phyloP scores from a whole-genome alignment of 53 echinoderm and acorn worm genomes.

The Henricia sp. region DNA sequence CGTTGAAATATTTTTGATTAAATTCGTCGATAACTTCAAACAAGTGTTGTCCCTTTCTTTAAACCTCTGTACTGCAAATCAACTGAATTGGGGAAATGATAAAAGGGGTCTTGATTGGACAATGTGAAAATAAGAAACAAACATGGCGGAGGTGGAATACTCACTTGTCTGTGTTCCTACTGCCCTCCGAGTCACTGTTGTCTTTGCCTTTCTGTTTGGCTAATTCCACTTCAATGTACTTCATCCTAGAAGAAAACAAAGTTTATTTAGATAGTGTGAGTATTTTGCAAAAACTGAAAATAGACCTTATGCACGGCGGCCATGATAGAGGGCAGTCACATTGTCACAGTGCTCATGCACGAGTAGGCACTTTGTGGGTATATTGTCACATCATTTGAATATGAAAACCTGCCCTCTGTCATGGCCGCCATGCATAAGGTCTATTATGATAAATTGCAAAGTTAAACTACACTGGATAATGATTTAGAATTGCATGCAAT shows the following conservation, averaged over 20 bases:
- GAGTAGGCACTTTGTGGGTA: not conserved
- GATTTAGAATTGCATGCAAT: too few species aligned
- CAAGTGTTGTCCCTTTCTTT: too few species aligned
- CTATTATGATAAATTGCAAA: too few species aligned
- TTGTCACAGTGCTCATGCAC: not conserved
- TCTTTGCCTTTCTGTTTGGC: constrained; percentile 74
- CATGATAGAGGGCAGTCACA: not conserved
- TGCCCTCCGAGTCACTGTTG: constrained; percentile 30
- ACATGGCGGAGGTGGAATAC: not conserved
- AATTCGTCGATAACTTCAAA: too few species aligned
- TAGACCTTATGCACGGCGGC: not conserved
- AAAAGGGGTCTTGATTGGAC: too few species aligned
- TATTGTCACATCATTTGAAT: not conserved
- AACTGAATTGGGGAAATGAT: too few species aligned
- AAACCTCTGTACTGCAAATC: too few species aligned
- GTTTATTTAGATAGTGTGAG: not conserved
- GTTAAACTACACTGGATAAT: too few species aligned
- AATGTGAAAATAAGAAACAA: not conserved
- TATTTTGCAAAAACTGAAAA: not conserved
- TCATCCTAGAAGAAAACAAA: constrained; percentile 74
- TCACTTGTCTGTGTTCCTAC: constrained; percentile 60
- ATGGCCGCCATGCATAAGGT: too few species aligned
- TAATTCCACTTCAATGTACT: constrained; percentile 91
- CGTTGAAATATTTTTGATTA: too few species aligned
- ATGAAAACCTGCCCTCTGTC: too few species aligned